Evolutionary conservation across 2,113 vertebrate genomes (phyloP).

Genomic region (Electrona antarctica): DNA sequence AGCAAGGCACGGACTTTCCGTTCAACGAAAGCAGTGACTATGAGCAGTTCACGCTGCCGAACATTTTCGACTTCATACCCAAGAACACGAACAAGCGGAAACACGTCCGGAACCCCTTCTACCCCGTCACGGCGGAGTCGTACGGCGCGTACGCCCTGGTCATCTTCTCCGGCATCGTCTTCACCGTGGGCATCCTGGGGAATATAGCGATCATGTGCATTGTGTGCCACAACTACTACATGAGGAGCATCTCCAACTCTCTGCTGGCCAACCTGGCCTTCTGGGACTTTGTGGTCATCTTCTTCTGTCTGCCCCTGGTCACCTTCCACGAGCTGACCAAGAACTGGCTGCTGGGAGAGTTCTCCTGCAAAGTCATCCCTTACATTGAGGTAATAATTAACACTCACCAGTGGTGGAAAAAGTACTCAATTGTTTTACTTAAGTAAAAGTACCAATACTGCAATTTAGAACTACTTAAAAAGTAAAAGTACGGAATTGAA

Average conservation of each 20-base stretch:
- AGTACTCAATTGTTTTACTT: too few relatives aligned
- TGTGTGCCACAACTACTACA: constrained; percentile 97
- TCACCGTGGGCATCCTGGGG: constrained; percentile 89
- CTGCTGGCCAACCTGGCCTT: constrained; percentile 95
- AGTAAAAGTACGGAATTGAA: too few relatives aligned
- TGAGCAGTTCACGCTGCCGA: constrained; percentile 51
- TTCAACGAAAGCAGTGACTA: constrained; percentile 43
- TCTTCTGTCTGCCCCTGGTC: constrained; percentile 95
- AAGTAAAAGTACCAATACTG: too few relatives aligned
- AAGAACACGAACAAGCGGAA: constrained; percentile 61
- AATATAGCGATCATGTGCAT: constrained; percentile 97
- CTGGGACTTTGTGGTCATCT: constrained; percentile 94
- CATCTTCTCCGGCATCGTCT: constrained; percentile 85
- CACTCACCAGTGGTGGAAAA: too few relatives aligned
- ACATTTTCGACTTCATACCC: constrained; percentile 56
- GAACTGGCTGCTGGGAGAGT: constrained; percentile 93
- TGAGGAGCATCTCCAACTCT: constrained; percentile 97
- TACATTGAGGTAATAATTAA: constrained; percentile 89
- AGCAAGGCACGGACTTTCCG: constrained; percentile 64
- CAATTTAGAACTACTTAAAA: too few relatives aligned
- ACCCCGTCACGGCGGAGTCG: constrained; percentile 86
- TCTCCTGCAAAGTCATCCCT: constrained; percentile 95
- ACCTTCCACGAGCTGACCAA: constrained; percentile 94
- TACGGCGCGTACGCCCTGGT: constrained; percentile 89
- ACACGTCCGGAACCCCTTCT: constrained; percentile 89